phyloP scores from a whole-genome alignment of 1,140 invertebrate species.

The Drosophila subpulchrella region DNA sequence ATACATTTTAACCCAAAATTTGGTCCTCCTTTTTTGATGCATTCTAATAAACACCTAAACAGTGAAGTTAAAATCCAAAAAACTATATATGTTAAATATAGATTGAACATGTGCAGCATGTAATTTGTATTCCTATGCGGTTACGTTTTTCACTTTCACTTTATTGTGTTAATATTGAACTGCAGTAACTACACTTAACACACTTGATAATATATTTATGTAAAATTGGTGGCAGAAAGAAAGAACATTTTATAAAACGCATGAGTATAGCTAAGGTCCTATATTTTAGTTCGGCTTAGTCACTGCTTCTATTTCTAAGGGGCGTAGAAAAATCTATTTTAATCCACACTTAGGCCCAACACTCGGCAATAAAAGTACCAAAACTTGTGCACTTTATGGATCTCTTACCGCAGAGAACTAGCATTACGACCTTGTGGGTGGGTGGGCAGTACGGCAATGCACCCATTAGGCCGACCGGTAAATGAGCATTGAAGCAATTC shows the following conservation, averaged over 20 bases:
- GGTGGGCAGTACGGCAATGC: slow-evolving; percentile 56
- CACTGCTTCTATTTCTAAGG: background rate
- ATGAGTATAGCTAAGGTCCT: background rate
- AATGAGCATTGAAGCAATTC: slow-evolving; percentile 82
- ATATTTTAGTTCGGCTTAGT: background rate
- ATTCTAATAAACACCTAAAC: too few relatives aligned
- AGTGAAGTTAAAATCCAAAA: too few relatives aligned
- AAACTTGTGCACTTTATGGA: slow-evolving; percentile 64
- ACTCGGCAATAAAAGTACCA: slow-evolving; percentile 35
- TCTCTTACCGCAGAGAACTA: slow-evolving; percentile 21
- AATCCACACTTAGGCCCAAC: slow-evolving; percentile 7
- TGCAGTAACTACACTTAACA: too few relatives aligned
- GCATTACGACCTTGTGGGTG: slow-evolving; percentile 27
- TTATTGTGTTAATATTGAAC: too few relatives aligned
- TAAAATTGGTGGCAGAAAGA: too few relatives aligned
- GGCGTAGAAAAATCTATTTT: background rate
- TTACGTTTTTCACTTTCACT: too few relatives aligned
- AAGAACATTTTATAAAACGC: too few relatives aligned
- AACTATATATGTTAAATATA: background rate
- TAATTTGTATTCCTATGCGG: too few relatives aligned
- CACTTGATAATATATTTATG: too few relatives aligned
- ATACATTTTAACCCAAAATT: too few relatives aligned
- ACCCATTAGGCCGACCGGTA: slow-evolving; percentile 77
- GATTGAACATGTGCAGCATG: too few relatives aligned
- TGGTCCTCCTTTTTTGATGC: too few relatives aligned